phyloP scores from a whole-genome alignment of 2,888 invertebrate species.

The Metacarcinus magister region DNA sequence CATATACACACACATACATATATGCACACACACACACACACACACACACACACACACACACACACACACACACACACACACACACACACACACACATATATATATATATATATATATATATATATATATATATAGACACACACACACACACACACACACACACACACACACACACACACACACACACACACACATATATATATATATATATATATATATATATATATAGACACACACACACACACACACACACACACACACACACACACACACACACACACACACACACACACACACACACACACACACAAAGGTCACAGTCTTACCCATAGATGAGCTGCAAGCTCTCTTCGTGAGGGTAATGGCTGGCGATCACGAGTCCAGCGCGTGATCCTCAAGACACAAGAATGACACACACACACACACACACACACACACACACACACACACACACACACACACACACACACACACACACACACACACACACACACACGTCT shows the following conservation, averaged over 20 bases:
- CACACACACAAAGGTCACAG: conserved; percentile 39
- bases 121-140: not conserved
- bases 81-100: not conserved
- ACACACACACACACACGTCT: no score
- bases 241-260: not conserved
- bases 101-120: conserved; percentile 26
- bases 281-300: not conserved
- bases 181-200: not conserved
- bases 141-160: not conserved
- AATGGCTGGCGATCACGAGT: no score
- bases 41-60: not conserved
- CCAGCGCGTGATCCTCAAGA: no score
- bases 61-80: not conserved
- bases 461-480: no score
- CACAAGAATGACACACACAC: no score
- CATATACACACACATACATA: not conserved
- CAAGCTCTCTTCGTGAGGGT: no score
- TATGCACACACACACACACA: not conserved
- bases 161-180: not conserved
- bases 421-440: no score
- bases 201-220: conserved; percentile 17
- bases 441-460: no score
- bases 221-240: not conserved
- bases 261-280: not conserved
- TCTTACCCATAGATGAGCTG: no score